phyloP scores from a whole-genome alignment of 2,888 invertebrate species.

The Drosophila longiperda region DNA sequence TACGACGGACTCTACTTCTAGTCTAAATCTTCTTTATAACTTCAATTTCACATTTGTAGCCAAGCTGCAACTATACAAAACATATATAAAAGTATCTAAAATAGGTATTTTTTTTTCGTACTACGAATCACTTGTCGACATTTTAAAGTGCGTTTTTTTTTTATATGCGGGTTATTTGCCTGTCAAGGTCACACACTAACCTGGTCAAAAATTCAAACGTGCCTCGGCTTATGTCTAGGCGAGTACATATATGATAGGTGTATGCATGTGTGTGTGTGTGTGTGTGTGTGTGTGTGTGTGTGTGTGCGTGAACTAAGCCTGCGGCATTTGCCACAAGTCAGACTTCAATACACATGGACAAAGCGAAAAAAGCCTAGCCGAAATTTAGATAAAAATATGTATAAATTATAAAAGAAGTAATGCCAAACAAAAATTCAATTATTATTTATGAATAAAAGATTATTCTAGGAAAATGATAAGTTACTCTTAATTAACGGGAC shows the following conservation, averaged over 20 bases:
- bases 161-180: slow-evolving; percentile 9
- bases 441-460: not conserved
- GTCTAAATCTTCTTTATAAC: not conserved
- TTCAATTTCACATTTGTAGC: not conserved
- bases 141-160: slow-evolving; percentile 1
- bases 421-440: not conserved
- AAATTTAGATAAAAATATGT: not conserved
- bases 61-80: not conserved
- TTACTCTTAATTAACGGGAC: not conserved
- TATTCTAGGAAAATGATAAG: not conserved
- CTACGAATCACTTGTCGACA: not conserved
- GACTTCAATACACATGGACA: slow-evolving; percentile 8
- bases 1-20: not conserved
- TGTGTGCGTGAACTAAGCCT: slow-evolving; percentile 17
- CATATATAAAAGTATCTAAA: not conserved
- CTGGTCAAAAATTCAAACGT: slow-evolving; percentile 22
- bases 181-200: slow-evolving; percentile 43
- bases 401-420: not conserved
- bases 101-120: not conserved
- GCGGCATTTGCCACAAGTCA: slow-evolving; percentile 43
- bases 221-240: slow-evolving; percentile 11
- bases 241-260: not conserved
- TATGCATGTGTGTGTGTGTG: not conserved
- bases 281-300: not conserved
- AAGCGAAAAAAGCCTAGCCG: not conserved